Conservation (phyloP, 2,113 vertebrate genomes). For the Centropristis striata region DNA sequence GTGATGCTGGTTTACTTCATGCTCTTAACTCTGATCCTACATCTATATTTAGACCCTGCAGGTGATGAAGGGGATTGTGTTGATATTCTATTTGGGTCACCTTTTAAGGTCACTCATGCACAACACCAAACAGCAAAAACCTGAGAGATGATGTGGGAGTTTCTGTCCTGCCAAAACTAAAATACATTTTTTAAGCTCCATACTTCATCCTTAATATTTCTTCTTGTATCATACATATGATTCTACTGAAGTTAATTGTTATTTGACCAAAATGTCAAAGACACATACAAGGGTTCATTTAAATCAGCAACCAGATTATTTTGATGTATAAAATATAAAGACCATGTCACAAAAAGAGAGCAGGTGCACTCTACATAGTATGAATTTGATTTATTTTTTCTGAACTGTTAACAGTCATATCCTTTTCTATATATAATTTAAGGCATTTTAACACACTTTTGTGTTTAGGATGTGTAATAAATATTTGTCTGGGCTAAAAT, state of each 20-base stretch:
- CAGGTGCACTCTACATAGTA: background rate
- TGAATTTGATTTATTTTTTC: background rate
- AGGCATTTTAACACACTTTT: background rate
- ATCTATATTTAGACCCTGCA: constrained; percentile 53
- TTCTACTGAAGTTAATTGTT: background rate
- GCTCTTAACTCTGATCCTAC: constrained; percentile 19
- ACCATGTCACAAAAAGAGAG: background rate
- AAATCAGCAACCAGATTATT: background rate
- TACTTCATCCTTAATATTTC: background rate
- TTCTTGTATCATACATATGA: background rate
- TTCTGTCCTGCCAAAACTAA: constrained; percentile 13
- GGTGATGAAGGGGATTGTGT: constrained; percentile 34
- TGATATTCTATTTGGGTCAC: constrained; percentile 47
- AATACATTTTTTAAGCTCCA: background rate
- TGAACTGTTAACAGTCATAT: background rate
- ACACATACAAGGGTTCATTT: background rate
- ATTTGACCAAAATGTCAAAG: background rate
- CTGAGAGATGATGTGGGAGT: constrained; percentile 6
- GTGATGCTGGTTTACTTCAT: background rate
- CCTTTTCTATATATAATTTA: background rate
- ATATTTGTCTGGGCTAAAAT: background rate
- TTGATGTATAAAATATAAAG: background rate
- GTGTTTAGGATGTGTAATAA: background rate
- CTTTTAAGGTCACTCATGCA: constrained; percentile 44
- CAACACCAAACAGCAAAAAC: constrained; percentile 20